Percentiles rank a stretch among this genome's conserved stretches.
Evolutionary conservation across 1,140 invertebrate genomes (phyloP).

Genomic region (Diabrotica virgifera): DNA sequence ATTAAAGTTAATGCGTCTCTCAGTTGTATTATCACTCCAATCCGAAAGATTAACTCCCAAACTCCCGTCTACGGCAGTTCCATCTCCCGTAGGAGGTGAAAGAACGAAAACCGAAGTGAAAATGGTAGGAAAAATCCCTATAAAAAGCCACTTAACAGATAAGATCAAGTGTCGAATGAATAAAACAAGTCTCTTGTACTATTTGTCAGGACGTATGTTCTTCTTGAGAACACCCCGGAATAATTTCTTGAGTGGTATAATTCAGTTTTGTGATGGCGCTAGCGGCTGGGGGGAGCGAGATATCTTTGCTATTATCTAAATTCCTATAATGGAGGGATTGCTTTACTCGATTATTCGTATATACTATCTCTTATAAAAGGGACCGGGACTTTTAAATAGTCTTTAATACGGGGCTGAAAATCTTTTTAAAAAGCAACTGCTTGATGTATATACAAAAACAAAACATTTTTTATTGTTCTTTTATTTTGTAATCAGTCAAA

Average conservation of each 20-base stretch:
- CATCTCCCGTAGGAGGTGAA: conserved; percentile 7
- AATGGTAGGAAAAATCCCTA: conserved; percentile 24
- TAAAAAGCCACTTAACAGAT: conserved; percentile 31
- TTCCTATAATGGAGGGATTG: conserved; percentile 11
- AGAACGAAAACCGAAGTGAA: conserved; percentile 15
- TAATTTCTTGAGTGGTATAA: conserved; percentile 31
- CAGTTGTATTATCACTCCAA: background rate
- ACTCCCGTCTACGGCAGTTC: background rate
- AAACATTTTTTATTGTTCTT: no score
- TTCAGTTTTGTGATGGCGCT: conserved; percentile 18
- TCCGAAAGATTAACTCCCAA: conserved; percentile 11
- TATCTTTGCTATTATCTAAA: conserved; percentile 21
- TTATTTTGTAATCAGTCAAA: no score
- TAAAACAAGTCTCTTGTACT: conserved; percentile 29
- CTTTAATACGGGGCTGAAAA: no score
- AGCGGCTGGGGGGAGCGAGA: conserved; percentile 18
- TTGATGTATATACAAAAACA: no score
- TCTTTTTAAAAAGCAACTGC: no score
- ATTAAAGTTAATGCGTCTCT: background rate
- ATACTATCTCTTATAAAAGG: no score
- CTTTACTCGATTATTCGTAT: background rate
- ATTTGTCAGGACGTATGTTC: conserved; percentile 29
- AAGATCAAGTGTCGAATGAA: conserved; percentile 33
- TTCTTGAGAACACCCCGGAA: conserved; percentile 25
- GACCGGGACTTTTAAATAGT: no score